Conservation (phyloP, 2,113 vertebrate species). For the Hepsetus odoe region DNA sequence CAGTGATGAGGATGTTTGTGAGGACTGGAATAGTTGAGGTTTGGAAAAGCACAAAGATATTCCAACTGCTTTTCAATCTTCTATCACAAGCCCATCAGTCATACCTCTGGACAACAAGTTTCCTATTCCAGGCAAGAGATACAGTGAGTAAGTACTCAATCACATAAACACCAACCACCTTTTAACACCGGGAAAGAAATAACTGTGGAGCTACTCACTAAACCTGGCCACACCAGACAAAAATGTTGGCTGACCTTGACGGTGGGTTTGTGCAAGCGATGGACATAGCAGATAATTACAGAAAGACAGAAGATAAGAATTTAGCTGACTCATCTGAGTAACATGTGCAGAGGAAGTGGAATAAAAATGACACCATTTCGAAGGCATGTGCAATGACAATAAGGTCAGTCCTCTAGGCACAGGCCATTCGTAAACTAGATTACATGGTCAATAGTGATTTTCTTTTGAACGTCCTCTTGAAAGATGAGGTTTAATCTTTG, state of each 20-base stretch:
- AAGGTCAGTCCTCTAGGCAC: slow-evolving; percentile 13
- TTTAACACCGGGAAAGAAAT: slow-evolving; percentile 48
- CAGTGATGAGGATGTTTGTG: slow-evolving; percentile 51
- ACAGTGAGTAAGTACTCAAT: slow-evolving; percentile 54
- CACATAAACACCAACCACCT: slow-evolving; percentile 46
- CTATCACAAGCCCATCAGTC: slow-evolving; percentile 54
- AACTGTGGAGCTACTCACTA: slow-evolving; percentile 48
- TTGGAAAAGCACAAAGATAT: slow-evolving; percentile 61
- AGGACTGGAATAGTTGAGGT: slow-evolving; percentile 63
- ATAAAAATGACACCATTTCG: slow-evolving; percentile 10
- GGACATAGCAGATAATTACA: background rate
- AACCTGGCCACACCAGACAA: slow-evolving; percentile 30
- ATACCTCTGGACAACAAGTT: slow-evolving; percentile 43
- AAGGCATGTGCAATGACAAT: slow-evolving; percentile 25
- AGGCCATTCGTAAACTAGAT: slow-evolving; percentile 7
- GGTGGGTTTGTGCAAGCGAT: slow-evolving; percentile 6
- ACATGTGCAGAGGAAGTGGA: slow-evolving; percentile 10
- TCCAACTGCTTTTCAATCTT: slow-evolving; percentile 44
- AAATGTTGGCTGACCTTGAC: slow-evolving; percentile 26
- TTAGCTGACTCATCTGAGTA: background rate
- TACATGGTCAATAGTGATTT: slow-evolving; percentile 23
- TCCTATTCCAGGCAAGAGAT: slow-evolving; percentile 38
- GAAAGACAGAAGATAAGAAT: background rate
- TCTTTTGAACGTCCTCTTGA: slow-evolving; percentile 32
- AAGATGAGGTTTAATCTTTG: background rate